Percentiles rank a stretch among this genome's conserved stretches.
Conservation (phyloP, 2,113 vertebrate genomes). For the Pogona vitticeps region DNA sequence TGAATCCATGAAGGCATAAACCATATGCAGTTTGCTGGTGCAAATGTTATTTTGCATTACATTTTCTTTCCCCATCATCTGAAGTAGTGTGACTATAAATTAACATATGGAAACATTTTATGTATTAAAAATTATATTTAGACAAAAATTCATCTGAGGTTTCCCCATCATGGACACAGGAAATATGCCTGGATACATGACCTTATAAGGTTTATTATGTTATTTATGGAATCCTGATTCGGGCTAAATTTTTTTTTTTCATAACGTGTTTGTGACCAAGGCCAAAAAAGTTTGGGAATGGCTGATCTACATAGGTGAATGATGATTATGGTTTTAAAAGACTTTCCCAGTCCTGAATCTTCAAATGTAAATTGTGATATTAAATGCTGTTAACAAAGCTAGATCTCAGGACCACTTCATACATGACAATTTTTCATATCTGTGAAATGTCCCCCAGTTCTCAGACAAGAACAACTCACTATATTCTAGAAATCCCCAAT, state of each 20-base stretch:
- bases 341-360: background rate
- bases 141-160: background rate
- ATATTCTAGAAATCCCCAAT: background rate
- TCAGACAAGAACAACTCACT: background rate
- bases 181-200: background rate
- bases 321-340: background rate
- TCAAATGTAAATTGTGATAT: conserved; percentile 4
- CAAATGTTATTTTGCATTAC: background rate
- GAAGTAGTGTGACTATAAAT: background rate
- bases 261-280: too few species aligned
- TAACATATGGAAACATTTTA: background rate
- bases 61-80: background rate
- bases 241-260: too few species aligned
- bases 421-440: background rate
- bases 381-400: background rate
- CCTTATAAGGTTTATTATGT: too few species aligned
- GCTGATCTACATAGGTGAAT: too few species aligned
- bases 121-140: background rate
- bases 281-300: too few species aligned
- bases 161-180: background rate
- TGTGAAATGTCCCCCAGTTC: background rate
- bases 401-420: background rate
- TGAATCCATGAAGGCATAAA: background rate
- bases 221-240: too few species aligned
- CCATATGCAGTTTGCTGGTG: background rate